Evolutionary conservation across 2,113 vertebrate genomes (phyloP).

Genomic region (Oceanodroma tethys): DNA sequence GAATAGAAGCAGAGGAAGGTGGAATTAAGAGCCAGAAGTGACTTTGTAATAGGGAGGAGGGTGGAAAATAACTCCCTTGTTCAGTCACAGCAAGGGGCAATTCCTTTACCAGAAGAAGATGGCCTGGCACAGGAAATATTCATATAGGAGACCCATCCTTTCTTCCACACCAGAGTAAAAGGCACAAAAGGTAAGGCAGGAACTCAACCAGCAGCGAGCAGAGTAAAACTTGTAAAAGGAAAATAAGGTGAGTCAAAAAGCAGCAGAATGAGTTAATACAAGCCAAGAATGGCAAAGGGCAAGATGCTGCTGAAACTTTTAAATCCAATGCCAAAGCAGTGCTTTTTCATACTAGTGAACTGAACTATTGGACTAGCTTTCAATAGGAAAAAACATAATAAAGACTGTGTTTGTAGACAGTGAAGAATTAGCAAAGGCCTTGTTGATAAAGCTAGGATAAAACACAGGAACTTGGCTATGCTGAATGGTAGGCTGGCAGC

Average conservation of each 20-base stretch:
- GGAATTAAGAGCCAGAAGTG: constrained; percentile 18
- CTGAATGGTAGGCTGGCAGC: not conserved
- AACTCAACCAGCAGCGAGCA: not conserved
- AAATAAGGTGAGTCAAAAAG: not conserved
- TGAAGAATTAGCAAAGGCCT: not conserved
- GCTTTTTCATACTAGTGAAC: not conserved
- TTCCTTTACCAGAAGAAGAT: not conserved
- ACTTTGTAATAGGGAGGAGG: not conserved
- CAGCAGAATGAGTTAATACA: not conserved
- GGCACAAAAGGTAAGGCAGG: not conserved
- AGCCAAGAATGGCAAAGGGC: not conserved
- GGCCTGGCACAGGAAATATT: not conserved
- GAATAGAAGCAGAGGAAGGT: constrained; percentile 2
- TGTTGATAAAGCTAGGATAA: not conserved
- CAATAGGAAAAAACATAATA: not conserved
- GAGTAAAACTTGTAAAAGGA: not conserved
- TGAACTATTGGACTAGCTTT: not conserved
- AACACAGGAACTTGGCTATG: not conserved
- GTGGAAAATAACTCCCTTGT: not conserved
- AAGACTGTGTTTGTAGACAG: not conserved
- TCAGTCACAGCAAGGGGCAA: not conserved
- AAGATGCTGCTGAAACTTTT: not conserved
- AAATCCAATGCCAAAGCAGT: not conserved
- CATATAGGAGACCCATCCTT: not conserved
- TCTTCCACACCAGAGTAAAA: not conserved